These are phyloP conservation scores for Drosophila robusta DNA, from an alignment of 2,888 invertebrate genomes.

Conservation along the genomic window DNA sequence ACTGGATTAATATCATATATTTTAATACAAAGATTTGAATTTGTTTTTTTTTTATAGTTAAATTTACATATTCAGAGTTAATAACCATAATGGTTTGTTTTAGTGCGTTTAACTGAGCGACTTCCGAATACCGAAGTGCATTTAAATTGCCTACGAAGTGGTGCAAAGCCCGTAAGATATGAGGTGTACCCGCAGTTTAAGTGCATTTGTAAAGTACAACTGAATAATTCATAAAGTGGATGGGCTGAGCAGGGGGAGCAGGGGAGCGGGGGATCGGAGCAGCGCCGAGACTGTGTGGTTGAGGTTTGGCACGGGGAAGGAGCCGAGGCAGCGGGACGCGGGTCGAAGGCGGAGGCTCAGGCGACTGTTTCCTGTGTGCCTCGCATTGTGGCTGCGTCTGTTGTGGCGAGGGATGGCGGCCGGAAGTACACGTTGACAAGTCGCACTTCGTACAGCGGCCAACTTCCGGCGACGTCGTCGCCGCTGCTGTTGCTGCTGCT, in stretches of 20 bases:
- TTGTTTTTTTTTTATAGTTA: no score
- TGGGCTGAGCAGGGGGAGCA: slow-evolving; percentile 16
- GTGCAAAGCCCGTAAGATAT: slow-evolving; percentile 10
- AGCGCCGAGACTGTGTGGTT: background rate
- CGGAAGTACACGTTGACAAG: slow-evolving; percentile 81
- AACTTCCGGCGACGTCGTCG: slow-evolving; percentile 63
- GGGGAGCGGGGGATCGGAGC: no score
- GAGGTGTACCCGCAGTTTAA: slow-evolving; percentile 5
- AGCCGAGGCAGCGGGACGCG: slow-evolving; percentile 1
- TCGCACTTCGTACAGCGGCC: slow-evolving; percentile 79
- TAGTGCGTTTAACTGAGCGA: no score
- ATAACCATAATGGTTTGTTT: background rate
- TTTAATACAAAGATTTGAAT: no score
- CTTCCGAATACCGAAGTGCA: background rate
- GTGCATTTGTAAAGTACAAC: slow-evolving; percentile 47
- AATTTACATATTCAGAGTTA: background rate
- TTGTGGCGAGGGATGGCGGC: slow-evolving; percentile 70
- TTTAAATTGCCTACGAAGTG: slow-evolving; percentile 7
- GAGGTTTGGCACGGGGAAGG: background rate
- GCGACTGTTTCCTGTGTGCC: slow-evolving; percentile 59
- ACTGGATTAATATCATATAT: no score
- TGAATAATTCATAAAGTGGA: slow-evolving; percentile 78
- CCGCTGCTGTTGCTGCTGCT: slow-evolving; percentile 15
- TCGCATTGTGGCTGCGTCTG: slow-evolving; percentile 36
- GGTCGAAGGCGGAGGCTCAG: slow-evolving; percentile 20